phyloP scores from a whole-genome alignment of 2,797 vertebrate genomes.

The Holocentrus rufus region DNA sequence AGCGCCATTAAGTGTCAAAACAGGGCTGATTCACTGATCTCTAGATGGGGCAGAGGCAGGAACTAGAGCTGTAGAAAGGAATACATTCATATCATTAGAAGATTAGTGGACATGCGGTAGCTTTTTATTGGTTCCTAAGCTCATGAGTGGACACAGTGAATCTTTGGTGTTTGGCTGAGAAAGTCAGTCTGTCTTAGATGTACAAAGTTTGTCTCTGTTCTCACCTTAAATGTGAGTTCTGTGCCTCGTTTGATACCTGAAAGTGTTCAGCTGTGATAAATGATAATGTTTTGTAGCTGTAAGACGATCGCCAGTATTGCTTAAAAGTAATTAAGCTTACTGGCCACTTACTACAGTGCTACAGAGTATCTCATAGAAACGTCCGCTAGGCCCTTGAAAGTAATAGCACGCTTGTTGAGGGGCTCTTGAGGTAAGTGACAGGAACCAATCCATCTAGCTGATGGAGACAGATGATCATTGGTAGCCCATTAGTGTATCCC shows the following conservation, averaged over 20 bases:
- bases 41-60: slow-evolving; percentile 46
- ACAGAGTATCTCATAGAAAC: slow-evolving; percentile 52
- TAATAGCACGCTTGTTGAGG: slow-evolving; percentile 35
- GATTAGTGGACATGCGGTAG: slow-evolving; percentile 61
- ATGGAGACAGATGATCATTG: slow-evolving; percentile 64
- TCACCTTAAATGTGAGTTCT: slow-evolving; percentile 55
- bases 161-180: slow-evolving; percentile 49
- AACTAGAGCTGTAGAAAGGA: slow-evolving; percentile 60
- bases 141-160: slow-evolving; percentile 49
- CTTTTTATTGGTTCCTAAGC: slow-evolving; percentile 60
- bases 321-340: slow-evolving; percentile 45
- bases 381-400: slow-evolving; percentile 37
- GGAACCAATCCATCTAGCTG: slow-evolving; percentile 62
- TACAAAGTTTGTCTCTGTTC: slow-evolving; percentile 66
- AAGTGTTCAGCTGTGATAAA: slow-evolving; percentile 57
- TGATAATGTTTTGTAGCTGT: slow-evolving; percentile 57
- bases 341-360: slow-evolving; percentile 38
- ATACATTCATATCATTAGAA: slow-evolving; percentile 68
- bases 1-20: slow-evolving; percentile 75
- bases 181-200: slow-evolving; percentile 52
- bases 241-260: slow-evolving; percentile 57
- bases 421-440: slow-evolving; percentile 45
- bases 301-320: slow-evolving; percentile 48
- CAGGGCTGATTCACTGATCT: slow-evolving; percentile 69
- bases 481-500: slow-evolving; percentile 55